A percentile compares a stretch with the other conserved stretches of the same genome.
Evolutionary conservation across 1,140 invertebrate genomes (phyloP).

Genomic region (Drosophila simulans): DNA sequence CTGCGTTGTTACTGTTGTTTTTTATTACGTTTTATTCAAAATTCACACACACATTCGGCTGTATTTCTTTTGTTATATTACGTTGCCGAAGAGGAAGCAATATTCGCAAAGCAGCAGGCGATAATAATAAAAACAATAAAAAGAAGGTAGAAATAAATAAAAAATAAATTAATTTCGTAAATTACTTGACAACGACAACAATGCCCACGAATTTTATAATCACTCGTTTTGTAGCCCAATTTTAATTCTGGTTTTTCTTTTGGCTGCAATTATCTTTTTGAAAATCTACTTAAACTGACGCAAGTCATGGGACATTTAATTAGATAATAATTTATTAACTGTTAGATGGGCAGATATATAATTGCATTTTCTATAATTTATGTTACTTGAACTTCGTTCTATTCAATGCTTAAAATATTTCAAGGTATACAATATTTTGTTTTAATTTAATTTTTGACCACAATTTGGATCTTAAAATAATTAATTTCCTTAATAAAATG

Average conservation of each 20-base stretch:
- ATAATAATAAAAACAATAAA: conserved; percentile 59
- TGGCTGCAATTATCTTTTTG: conserved; percentile 36
- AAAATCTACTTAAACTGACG: conserved; percentile 13
- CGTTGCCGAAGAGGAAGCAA: conserved; percentile 77
- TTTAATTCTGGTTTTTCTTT: conserved; percentile 45
- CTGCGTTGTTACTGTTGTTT: conserved; percentile 54
- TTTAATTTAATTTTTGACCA: too few relatives aligned
- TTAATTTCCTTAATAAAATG: too few relatives aligned
- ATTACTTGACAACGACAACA: conserved; percentile 43
- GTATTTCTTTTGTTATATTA: conserved; percentile 66
- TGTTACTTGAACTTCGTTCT: too few relatives aligned
- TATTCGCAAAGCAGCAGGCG: conserved; percentile 53
- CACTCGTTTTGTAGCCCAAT: conserved; percentile 59
- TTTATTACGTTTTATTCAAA: conserved; percentile 59
- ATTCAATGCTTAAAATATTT: too few relatives aligned
- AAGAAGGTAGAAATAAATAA: conserved; percentile 34
- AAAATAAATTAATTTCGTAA: conserved; percentile 30
- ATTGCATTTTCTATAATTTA: too few relatives aligned
- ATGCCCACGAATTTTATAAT: conserved; percentile 48
- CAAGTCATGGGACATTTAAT: conserved; percentile 67
- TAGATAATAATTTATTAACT: conserved; percentile 19
- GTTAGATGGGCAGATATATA: too few relatives aligned
- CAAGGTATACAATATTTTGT: too few relatives aligned
- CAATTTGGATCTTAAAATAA: too few relatives aligned
- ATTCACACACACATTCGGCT: conserved; percentile 34